Percentiles rank a stretch among this genome's conserved stretches.
phyloP scores from a whole-genome alignment of 2,888 invertebrate species.

The Drosophila fulvimacula region DNA sequence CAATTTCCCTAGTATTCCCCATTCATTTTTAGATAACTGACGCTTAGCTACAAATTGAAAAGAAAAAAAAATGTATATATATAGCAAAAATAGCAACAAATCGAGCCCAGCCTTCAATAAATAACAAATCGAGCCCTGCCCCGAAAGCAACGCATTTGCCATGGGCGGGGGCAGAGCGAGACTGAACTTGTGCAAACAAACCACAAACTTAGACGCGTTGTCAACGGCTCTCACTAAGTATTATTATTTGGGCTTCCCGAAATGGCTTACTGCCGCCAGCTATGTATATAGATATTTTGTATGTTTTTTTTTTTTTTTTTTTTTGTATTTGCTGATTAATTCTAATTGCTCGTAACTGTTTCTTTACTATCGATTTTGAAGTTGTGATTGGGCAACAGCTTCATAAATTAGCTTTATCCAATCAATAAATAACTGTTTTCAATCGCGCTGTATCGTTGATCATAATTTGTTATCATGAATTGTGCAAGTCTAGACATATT shows the following conservation, averaged over 20 bases:
- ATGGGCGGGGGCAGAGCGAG: not conserved
- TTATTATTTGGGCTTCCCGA: constrained; percentile 1
- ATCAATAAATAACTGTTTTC: not conserved
- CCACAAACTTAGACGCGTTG: constrained; percentile 23
- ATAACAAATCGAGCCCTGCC: constrained; percentile 19
- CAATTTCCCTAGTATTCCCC: not conserved
- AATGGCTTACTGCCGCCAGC: constrained; percentile 6
- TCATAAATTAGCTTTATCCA: not conserved
- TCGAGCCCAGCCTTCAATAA: constrained; percentile 35
- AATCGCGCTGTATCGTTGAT: not conserved
- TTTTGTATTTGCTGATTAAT: not conserved
- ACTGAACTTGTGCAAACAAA: constrained; percentile 6
- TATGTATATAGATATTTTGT: constrained; percentile 21
- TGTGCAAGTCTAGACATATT: not conserved
- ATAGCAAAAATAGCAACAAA: not conserved
- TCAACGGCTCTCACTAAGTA: constrained; percentile 11
- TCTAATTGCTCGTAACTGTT: not conserved
- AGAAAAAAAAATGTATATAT: constrained; percentile 9
- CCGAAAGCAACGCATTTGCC: not conserved
- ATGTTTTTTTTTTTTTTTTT: not conserved
- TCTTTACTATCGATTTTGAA: not conserved
- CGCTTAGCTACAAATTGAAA: constrained; percentile 11
- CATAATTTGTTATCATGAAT: constrained; percentile 4
- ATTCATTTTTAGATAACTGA: not conserved
- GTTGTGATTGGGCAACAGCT: not conserved